Percentiles rank a stretch among this genome's conserved stretches.
Evolutionary conservation across 2,888 invertebrate genomes (phyloP).

Genomic region (Vesta saturnalis): DNA sequence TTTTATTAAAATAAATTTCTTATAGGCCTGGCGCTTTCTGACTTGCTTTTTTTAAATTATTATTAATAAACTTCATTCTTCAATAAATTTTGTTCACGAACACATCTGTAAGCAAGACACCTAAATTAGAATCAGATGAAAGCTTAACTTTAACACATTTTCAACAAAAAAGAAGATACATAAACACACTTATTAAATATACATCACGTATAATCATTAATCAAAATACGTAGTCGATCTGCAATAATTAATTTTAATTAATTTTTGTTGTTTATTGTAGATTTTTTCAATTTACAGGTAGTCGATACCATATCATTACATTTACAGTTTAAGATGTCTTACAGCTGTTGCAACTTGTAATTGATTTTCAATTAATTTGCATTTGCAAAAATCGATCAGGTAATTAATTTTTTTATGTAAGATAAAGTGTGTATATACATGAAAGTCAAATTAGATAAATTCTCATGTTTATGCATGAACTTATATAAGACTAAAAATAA

Average conservation of each 20-base stretch:
- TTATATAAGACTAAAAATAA: no score
- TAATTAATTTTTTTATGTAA: neutral
- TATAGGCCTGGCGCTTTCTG: neutral
- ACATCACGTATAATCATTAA: neutral
- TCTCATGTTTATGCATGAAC: no score
- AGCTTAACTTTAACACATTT: neutral
- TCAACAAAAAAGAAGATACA: neutral
- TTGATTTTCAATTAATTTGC: conserved; percentile 4
- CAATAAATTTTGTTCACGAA: conserved; percentile 1
- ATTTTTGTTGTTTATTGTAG: neutral
- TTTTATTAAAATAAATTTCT: conserved; percentile 23
- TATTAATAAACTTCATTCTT: conserved; percentile 12
- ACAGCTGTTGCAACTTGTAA: neutral
- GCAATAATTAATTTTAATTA: neutral
- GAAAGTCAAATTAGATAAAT: no score
- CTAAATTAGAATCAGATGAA: conserved; percentile 1
- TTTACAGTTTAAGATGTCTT: neutral
- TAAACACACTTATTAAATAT: no score
- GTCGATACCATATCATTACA: neutral
- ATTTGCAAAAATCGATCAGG: neutral
- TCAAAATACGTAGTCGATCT: neutral
- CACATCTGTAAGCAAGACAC: no score
- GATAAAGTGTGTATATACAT: neutral
- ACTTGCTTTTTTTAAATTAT: conserved; percentile 10
- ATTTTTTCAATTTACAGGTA: neutral